Percentiles rank a stretch among this genome's conserved stretches.
phyloP scores from a whole-genome alignment of 2,888 invertebrate genomes.

The Eupithecia centaureata region DNA sequence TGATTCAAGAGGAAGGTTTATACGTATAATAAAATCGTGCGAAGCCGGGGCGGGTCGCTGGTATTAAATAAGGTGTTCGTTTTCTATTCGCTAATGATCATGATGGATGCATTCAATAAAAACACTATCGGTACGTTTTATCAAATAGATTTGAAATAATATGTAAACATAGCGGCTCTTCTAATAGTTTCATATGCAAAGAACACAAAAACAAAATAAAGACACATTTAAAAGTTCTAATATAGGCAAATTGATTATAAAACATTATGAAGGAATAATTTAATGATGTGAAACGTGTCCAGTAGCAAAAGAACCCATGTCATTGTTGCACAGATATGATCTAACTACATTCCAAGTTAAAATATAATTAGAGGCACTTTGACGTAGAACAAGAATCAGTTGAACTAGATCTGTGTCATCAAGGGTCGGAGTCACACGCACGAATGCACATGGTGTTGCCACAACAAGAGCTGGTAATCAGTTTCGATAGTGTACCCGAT shows the following conservation, averaged over 20 bases:
- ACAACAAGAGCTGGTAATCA: slow-evolving; percentile 49
- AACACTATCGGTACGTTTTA: no score
- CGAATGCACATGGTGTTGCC: slow-evolving; percentile 50
- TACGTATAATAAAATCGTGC: no score
- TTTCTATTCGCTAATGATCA: no score
- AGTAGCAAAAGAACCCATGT: neutral
- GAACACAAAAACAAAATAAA: no score
- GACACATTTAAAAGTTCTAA: no score
- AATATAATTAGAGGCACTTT: slow-evolving; percentile 14
- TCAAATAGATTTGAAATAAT: no score
- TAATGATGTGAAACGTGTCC: slow-evolving; percentile 1
- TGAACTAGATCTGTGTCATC: slow-evolving; percentile 30
- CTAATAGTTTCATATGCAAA: no score
- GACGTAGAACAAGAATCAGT: slow-evolving; percentile 13
- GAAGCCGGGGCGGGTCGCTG: no score
- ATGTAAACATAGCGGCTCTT: no score
- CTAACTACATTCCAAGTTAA: slow-evolving; percentile 13
- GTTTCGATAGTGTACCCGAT: slow-evolving; percentile 52
- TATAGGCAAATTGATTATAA: neutral
- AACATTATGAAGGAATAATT: neutral
- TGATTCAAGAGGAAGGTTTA: no score
- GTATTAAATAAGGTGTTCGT: no score
- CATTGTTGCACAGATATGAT: slow-evolving; percentile 4
- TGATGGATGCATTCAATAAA: no score
- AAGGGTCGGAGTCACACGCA: slow-evolving; percentile 41